Evolutionary conservation across 2,888 invertebrate species (phyloP).

Genomic region (Oithona nana): DNA sequence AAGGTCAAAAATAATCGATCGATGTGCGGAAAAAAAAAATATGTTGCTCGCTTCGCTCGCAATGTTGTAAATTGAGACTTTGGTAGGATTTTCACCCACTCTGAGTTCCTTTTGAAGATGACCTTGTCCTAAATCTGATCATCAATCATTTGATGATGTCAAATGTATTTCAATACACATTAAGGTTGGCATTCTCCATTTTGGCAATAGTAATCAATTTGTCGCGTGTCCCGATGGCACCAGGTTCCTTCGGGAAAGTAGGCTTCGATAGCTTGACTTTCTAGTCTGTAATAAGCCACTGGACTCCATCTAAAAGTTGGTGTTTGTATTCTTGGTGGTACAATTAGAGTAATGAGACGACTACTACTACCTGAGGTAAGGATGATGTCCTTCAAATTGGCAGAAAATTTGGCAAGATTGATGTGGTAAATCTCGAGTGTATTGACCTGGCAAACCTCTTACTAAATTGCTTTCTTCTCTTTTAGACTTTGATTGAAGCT

Average conservation of each 20-base stretch:
- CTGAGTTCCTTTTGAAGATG: no score
- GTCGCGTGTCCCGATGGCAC: conserved; percentile 42
- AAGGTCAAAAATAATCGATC: no score
- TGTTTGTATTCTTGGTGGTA: no score
- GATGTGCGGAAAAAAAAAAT: no score
- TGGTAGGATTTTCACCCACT: no score
- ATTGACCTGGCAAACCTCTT: not conserved
- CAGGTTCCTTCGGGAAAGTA: conserved; percentile 63
- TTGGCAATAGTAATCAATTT: conserved; percentile 44
- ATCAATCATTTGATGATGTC: no score
- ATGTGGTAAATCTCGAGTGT: not conserved
- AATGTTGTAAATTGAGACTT: no score
- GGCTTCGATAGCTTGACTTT: conserved; percentile 36
- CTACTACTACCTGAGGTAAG: conserved; percentile 41
- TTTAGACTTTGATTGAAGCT: not conserved
- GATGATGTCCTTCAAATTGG: not conserved
- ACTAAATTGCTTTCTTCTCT: not conserved
- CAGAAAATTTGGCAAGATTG: not conserved
- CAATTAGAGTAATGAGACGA: no score
- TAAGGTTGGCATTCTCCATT: not conserved
- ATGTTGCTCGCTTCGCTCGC: no score
- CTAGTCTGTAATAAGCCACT: conserved; percentile 46
- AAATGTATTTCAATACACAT: not conserved
- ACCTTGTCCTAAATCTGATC: no score
- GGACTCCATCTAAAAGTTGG: no score